Evolutionary conservation across 2,888 invertebrate species (phyloP), one percentile per base, ranked within the genome.

Genomic region (Bimastos eiseni): DNA sequence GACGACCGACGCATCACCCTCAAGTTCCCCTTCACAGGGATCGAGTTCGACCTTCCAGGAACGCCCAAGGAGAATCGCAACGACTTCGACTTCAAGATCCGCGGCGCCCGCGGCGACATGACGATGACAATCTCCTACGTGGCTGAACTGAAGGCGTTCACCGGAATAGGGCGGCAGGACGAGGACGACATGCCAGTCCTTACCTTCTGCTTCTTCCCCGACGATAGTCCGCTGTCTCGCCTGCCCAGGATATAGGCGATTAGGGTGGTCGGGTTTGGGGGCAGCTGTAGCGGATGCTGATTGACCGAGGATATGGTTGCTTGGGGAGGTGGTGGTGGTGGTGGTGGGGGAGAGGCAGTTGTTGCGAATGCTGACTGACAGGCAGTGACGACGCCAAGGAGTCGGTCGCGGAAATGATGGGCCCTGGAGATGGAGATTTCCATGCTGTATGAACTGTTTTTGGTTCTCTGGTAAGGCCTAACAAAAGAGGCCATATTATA

Each of bases 1-100:
- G 92, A 92, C 13, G 92, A 92, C 89, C 91, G 91, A 83, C 89
- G 91, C 34, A 91, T 92, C 90, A 92, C 92, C n/a, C 91, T 92
- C 90, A 92, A 92, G 86, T 92, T 92, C 89, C 92, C 92, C 38
- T 92, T 92, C 91, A 92, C 92, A 3, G 92, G 92, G 11, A 92
- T 92, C 88, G 92, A 92, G 91, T 92, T 92, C 70, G 92, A 92
- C 49, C 92, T 92, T 36, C 92, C 92, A 0, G 91, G 89, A 36
- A 83, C 88, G 4, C 92, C 92, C 4, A 89, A 92, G 88, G 92
- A 92, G 88, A 89, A 89, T 44, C 41, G 92, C 30, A 92, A 91
- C 84, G 92, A 92, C 90, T 92, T 92, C 86, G 92, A 92, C 89
- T 92, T 92, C 91, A 92, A 92, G 92, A 92, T 92, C 90, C 92